Evolutionary conservation across 2,888 invertebrate genomes (phyloP).

Genomic region (Cartodere bifasciata): DNA sequence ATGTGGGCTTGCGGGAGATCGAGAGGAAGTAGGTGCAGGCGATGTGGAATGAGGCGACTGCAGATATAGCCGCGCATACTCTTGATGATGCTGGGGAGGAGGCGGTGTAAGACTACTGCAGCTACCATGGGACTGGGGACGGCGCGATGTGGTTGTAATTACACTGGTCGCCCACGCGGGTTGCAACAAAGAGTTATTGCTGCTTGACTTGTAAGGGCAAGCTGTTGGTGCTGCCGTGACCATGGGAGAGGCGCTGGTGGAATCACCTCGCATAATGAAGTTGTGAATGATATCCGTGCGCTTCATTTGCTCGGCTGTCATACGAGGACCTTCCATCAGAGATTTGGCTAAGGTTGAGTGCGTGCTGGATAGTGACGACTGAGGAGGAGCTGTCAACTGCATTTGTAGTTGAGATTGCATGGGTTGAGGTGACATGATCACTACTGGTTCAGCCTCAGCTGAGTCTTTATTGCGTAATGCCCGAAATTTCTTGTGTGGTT

Average conservation of each 20-base stretch:
- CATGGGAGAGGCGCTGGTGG: constrained; percentile 38
- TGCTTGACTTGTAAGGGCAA: constrained; percentile 29
- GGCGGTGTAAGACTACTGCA: constrained; percentile 29
- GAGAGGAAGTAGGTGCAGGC: constrained; percentile 29
- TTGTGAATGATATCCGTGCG: constrained; percentile 86
- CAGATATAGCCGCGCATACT: constrained; percentile 32
- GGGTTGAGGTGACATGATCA: constrained; percentile 29
- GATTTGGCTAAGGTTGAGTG: constrained; percentile 84
- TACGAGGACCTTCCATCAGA: constrained; percentile 83
- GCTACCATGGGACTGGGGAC: constrained; percentile 30
- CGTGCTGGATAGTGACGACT: constrained; percentile 64
- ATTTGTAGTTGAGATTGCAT: constrained; percentile 25
- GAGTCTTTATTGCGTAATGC: constrained; percentile 66
- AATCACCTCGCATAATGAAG: constrained; percentile 73
- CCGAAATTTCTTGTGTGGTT: constrained; percentile 91
- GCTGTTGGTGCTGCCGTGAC: constrained; percentile 41
- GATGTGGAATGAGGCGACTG: constrained; percentile 38
- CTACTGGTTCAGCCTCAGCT: constrained; percentile 62
- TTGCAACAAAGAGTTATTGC: constrained; percentile 22
- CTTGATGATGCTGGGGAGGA: constrained; percentile 25
- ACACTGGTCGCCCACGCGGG: constrained; percentile 44
- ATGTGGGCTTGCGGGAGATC: constrained; percentile 38
- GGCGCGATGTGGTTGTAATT: constrained; percentile 46
- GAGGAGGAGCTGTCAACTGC: constrained; percentile 27
- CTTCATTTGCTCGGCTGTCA: constrained; percentile 87